phyloP scores from a whole-genome alignment of 1,140 invertebrate genomes.

The Batillaria attramentaria region DNA sequence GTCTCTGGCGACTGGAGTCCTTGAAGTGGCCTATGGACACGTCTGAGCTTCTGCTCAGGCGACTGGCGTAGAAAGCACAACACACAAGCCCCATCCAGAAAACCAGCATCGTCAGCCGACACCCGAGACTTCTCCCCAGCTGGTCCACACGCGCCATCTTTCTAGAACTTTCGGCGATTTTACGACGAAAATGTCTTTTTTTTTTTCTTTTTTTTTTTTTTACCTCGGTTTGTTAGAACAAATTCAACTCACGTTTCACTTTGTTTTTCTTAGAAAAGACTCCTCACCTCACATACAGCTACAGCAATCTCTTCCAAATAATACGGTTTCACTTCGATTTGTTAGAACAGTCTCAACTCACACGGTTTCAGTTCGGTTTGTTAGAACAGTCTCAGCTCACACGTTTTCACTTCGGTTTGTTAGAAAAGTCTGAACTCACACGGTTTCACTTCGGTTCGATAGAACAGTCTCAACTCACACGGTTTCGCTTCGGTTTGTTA shows the following conservation, averaged over 20 bases:
- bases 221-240: background rate
- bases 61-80: conserved; percentile 18
- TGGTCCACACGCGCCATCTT: background rate
- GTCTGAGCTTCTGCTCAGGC: background rate
- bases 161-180: background rate
- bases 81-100: conserved; percentile 8
- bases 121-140: background rate
- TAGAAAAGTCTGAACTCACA: no score
- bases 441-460: no score
- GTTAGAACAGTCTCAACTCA: background rate
- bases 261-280: background rate
- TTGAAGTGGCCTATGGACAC: background rate
- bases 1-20: background rate
- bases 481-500: no score
- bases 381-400: no score
- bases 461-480: no score
- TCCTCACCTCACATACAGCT: background rate
- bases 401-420: no score
- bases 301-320: background rate
- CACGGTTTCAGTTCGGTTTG: background rate
- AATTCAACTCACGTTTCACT: background rate
- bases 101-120: background rate
- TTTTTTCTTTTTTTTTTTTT: background rate
- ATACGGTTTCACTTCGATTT: background rate
- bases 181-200: background rate